Conservation (phyloP, 2,113 vertebrate genomes). For the Hirundichthys speculiger region DNA sequence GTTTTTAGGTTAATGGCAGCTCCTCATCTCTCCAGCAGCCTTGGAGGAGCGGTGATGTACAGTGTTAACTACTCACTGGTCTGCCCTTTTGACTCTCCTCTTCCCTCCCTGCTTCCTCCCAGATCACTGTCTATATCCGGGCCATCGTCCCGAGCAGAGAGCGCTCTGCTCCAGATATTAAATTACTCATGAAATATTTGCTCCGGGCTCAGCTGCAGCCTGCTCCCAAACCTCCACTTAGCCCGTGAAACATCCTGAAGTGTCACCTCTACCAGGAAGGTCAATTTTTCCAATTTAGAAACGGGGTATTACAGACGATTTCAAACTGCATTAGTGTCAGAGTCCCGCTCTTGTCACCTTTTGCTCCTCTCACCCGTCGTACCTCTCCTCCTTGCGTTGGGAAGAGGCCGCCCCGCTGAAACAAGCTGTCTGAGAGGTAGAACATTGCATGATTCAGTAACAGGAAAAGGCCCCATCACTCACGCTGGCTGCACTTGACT, state of each 20-base stretch:
- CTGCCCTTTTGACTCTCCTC: constrained; percentile 20
- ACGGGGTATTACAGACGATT: constrained; percentile 67
- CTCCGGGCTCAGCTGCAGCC: constrained; percentile 69
- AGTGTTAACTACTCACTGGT: constrained; percentile 43
- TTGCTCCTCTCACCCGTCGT: constrained; percentile 8
- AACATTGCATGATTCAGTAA: constrained; percentile 67
- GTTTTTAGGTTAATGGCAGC: constrained; percentile 19
- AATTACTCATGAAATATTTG: constrained; percentile 87
- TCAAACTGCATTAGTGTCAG: constrained; percentile 75
- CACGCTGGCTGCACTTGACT: constrained; percentile 62
- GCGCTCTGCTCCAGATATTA: constrained; percentile 82
- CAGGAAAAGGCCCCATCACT: constrained; percentile 54
- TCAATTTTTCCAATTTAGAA: constrained; percentile 82
- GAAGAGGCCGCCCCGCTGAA: constrained; percentile 37
- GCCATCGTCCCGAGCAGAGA: constrained; percentile 65
- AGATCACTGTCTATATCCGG: constrained; percentile 67
- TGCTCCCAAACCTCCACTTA: constrained; percentile 73
- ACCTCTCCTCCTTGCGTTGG: constrained; percentile 19
- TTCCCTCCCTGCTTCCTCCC: constrained; percentile 20
- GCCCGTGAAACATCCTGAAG: constrained; percentile 61
- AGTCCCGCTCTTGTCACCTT: constrained; percentile 67
- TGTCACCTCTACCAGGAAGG: constrained; percentile 77
- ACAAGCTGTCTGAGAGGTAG: constrained; percentile 59
- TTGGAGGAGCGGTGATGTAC: constrained; percentile 34
- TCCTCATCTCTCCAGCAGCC: constrained; percentile 18